Percentiles rank a stretch among this genome's conserved stretches.
Conservation (phyloP, 1,140 invertebrate genomes). For the Lycorma delicatula region DNA sequence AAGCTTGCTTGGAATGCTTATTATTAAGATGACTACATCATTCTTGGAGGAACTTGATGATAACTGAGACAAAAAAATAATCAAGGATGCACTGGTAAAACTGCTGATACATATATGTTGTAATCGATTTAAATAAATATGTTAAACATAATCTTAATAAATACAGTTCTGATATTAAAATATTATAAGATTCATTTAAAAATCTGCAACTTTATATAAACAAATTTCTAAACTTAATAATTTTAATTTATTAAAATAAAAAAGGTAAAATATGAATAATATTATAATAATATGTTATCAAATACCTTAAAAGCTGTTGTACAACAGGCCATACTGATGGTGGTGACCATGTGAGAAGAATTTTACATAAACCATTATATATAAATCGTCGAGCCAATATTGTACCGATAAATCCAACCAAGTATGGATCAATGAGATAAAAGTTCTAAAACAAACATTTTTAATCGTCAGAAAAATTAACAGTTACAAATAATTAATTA, state of each 20-base stretch:
- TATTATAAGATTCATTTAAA: no score
- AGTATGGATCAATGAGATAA: slow-evolving; percentile 83
- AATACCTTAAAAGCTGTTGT: slow-evolving; percentile 38
- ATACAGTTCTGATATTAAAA: no score
- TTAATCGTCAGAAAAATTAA: neutral
- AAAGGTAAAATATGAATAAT: slow-evolving; percentile 13
- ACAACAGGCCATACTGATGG: slow-evolving; percentile 31
- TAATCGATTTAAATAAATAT: no score
- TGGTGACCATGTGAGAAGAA: slow-evolving; percentile 21
- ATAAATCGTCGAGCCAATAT: slow-evolving; percentile 70
- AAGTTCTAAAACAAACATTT: slow-evolving; percentile 71
- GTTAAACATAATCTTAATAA: no score
- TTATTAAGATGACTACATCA: no score
- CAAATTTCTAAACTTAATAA: no score
- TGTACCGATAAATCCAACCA: slow-evolving; percentile 72
- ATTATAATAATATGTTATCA: neutral
- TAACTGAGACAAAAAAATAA: no score
- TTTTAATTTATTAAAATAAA: slow-evolving; percentile 16
- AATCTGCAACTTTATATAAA: no score
- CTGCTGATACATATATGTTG: no score
- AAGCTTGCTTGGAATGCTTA: no score
- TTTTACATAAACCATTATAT: slow-evolving; percentile 49
- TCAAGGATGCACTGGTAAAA: no score
- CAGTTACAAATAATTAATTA: neutral
- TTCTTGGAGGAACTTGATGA: no score